Percentiles rank a stretch among this genome's conserved stretches.
These are phyloP conservation scores for Drosophila sordidula DNA, from an alignment of 2,888 invertebrate genomes.

Conservation along the genomic window DNA sequence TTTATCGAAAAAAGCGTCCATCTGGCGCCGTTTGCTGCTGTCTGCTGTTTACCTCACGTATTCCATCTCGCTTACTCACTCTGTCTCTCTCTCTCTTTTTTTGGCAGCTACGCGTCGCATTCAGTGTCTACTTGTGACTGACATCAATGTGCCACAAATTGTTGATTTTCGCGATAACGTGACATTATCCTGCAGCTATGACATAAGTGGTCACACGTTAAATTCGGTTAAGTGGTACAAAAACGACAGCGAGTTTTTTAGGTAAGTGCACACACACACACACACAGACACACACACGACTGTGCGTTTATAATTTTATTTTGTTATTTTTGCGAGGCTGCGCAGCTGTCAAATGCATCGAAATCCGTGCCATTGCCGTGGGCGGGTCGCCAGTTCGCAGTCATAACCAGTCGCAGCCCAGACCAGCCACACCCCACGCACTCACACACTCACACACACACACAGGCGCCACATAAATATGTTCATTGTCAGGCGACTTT, in stretches of 20 bases:
- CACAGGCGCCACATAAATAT: conserved; percentile 57
- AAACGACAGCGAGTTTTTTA: conserved; percentile 85
- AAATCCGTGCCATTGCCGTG: conserved; percentile 59
- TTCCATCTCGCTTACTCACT: conserved; percentile 9
- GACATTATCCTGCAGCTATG: conserved; percentile 85
- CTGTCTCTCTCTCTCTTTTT: conserved; percentile 11
- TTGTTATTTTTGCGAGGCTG: conserved; percentile 50
- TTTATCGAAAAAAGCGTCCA: conserved; percentile 35
- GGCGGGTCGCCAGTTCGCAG: conserved; percentile 13
- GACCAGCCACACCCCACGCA: conserved; percentile 20
- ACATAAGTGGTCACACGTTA: conserved; percentile 85
- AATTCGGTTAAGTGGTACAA: conserved; percentile 86
- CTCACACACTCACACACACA: conserved; percentile 7
- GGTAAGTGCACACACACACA: conserved; percentile 77
- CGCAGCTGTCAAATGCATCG: conserved; percentile 70
- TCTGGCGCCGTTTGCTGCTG: conserved; percentile 7
- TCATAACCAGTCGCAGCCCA: conserved; percentile 14
- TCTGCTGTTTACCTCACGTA: conserved; percentile 3
- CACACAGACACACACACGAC: neutral
- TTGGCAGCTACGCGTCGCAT: conserved; percentile 69
- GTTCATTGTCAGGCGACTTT: conserved; percentile 70
- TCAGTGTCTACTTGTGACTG: conserved; percentile 83
- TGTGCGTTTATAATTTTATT: conserved; percentile 64
- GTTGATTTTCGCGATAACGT: conserved; percentile 85
- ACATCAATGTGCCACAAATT: conserved; percentile 85